A percentile compares a stretch with the other conserved stretches of the same genome.
These are phyloP conservation scores for Brachyptera putata DNA, from an alignment of 2,888 invertebrate genomes.

Conservation along the genomic window DNA sequence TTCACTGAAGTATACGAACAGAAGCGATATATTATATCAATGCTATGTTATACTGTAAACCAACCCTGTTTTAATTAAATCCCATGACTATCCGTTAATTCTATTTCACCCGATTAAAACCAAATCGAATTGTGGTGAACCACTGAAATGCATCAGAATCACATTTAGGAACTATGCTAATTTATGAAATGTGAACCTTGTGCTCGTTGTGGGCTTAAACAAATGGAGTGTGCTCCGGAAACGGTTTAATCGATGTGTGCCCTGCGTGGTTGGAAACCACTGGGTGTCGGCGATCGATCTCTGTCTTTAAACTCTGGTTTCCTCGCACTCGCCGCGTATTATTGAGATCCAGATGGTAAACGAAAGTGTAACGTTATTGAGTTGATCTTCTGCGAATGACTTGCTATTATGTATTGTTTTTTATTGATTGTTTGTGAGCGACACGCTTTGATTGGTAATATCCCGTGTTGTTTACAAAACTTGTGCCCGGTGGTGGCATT, in stretches of 20 bases:
- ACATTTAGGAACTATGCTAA: constrained; percentile 1
- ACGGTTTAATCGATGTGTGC: neutral
- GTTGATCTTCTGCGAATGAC: neutral
- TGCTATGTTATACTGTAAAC: no score
- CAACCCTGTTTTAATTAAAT: neutral
- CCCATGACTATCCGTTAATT: constrained; percentile 3
- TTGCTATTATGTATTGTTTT: no score
- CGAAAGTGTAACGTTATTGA: neutral
- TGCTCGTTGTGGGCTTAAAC: no score
- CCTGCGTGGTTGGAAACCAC: neutral
- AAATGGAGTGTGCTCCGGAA: neutral
- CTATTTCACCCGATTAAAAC: neutral
- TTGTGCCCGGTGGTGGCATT: no score
- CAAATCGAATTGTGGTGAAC: neutral
- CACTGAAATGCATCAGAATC: no score
- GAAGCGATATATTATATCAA: neutral
- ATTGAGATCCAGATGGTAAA: neutral
- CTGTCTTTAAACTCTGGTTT: no score
- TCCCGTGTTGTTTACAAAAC: no score
- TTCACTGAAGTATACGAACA: neutral
- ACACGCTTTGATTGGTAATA: no score
- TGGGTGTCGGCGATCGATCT: no score
- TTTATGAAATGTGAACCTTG: neutral
- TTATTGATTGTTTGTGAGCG: no score
- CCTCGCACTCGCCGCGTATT: no score